Evolutionary conservation across 2,797 vertebrate genomes (phyloP).

Genomic region (Galagoides demidoff): DNA sequence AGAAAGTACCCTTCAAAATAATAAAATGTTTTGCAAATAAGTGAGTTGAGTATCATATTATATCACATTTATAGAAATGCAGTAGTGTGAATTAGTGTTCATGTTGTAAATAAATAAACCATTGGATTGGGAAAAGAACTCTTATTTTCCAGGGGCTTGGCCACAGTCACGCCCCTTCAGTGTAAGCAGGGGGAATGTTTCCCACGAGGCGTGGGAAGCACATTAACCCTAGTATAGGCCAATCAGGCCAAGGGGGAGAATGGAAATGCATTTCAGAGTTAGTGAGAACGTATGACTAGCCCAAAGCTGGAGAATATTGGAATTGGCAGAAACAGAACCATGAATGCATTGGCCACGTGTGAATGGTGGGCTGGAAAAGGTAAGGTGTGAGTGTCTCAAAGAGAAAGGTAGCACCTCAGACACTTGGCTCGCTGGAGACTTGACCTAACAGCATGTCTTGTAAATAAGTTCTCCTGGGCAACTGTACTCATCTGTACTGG

Average conservation of each 20-base stretch:
- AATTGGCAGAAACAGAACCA: not conserved
- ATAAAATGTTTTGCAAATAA: not conserved
- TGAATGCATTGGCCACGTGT: not conserved
- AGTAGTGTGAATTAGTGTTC: not conserved
- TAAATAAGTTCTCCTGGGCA: accelerated
- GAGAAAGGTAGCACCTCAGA: not conserved
- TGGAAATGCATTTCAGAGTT: not conserved
- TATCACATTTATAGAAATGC: not conserved
- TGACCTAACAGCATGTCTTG: accelerated
- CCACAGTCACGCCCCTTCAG: not conserved
- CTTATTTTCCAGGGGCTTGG: constrained; percentile 28
- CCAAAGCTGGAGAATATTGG: not conserved
- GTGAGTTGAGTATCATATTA: not conserved
- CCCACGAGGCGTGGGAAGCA: not conserved
- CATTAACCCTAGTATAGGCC: too few species aligned
- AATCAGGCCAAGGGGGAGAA: not conserved
- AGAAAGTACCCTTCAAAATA: not conserved
- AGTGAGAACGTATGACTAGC: not conserved
- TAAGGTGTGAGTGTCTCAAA: not conserved
- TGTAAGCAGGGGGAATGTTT: not conserved
- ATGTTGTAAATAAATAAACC: not conserved
- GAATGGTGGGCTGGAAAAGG: not conserved
- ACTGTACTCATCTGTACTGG: not conserved
- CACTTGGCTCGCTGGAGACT: accelerated
- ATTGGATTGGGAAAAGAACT: not conserved